Evolutionary conservation across 1,140 invertebrate genomes (phyloP), one percentile per base, ranked within the genome.

Genomic region (Oncopodura yosiiana): DNA sequence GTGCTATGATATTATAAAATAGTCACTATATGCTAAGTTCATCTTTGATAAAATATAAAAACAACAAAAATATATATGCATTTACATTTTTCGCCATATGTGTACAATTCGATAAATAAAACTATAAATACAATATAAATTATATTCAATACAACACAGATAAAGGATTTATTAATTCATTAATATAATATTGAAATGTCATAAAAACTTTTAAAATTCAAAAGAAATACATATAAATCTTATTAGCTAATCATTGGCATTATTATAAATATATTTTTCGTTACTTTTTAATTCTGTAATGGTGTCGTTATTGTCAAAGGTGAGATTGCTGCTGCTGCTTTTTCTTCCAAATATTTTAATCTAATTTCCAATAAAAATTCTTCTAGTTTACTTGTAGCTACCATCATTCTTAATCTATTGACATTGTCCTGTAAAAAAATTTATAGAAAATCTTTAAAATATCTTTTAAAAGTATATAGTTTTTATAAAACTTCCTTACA

Each of bases 301-400:
- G 49, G 49, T n/a, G 49, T 58, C 1, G 56, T 58, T 12, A 32
- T 58, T 23, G 56, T 58, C 1, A 58, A 18, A 12, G 49, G 49
- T 2, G 56, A 53, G 6, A 46, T 34, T 2, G 42, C 34, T 5
- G 36, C 37, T 23, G 29, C n/a, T 34, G 29, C 8, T 52, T 44
- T 53, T 3, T 54, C 48, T 41, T 58, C 51, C 30, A 64, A 45
- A 52, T 58, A 64, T 29, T 59, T 61, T 8, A 61, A 30, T 4
- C 62, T 42, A n/a, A 49, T 61, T 38, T 59, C 52, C 16, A 64
- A 34, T 21, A 41, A 46, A 43, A 64, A 64, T 18, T 64, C 54
- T 37, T 61, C 58, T 11, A 64, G 36, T 36, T 43, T 61, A 32
- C 34, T 51, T 1, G 26, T 18, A n/a, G 56, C 62, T 1, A 64